A percentile compares a stretch with the other conserved stretches of the same genome.
Evolutionary conservation across 2,888 invertebrate genomes (phyloP).

Genomic region (Apodemia hepburni): DNA sequence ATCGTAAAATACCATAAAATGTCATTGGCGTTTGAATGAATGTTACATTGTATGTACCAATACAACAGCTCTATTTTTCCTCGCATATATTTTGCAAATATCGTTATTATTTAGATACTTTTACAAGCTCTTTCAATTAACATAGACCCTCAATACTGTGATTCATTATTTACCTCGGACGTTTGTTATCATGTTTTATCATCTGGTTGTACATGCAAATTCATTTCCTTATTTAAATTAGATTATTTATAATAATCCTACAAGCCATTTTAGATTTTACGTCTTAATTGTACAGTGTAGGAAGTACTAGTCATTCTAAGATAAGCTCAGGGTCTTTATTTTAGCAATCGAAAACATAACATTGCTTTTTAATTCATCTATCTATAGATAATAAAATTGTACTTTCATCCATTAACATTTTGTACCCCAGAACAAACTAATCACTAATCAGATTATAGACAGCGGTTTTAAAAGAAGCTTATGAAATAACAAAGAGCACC

Average conservation of each 20-base stretch:
- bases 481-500: no score
- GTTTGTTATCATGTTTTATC: not conserved
- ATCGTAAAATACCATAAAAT: not conserved
- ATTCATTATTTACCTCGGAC: constrained; percentile 1
- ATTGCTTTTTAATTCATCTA: no score
- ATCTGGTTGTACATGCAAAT: not conserved
- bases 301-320: not conserved
- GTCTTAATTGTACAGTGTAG: not conserved
- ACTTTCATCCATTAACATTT: no score
- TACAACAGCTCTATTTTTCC: not conserved
- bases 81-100: not conserved
- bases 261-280: not conserved
- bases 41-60: not conserved
- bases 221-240: constrained; percentile 10
- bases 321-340: not conserved
- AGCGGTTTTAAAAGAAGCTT: no score
- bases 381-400: no score
- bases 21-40: not conserved
- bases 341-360: no score
- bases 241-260: not conserved
- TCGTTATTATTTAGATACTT: not conserved
- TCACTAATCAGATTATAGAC: no score
- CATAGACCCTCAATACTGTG: not conserved
- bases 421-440: no score
- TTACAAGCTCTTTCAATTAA: not conserved